Conservation (phyloP, 2,113 vertebrate genomes). For the Lanius collurio region DNA sequence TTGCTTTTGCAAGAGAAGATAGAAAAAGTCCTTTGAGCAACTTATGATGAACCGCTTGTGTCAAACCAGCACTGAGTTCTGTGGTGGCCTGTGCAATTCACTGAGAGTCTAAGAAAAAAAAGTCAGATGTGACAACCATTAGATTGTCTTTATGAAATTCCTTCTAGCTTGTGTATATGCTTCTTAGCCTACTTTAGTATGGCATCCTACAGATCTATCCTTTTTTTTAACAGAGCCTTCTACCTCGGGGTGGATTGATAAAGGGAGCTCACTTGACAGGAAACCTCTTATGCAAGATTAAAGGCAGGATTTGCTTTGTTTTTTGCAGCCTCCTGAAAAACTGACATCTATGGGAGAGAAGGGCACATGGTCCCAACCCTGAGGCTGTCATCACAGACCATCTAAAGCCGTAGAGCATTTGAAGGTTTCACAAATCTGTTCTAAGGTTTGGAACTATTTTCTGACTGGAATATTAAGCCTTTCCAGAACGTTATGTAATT, state of each 20-base stretch:
- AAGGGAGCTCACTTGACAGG: not conserved
- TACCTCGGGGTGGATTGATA: not conserved
- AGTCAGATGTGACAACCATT: not conserved
- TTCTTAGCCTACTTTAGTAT: not conserved
- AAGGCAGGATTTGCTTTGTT: not conserved
- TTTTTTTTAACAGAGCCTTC: not conserved
- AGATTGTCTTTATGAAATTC: not conserved
- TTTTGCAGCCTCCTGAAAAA: not conserved
- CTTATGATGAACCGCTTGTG: not conserved
- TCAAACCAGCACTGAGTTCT: not conserved
- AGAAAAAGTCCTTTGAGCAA: not conserved
- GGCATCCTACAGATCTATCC: not conserved
- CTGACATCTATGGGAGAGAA: not conserved
- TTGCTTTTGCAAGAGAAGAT: not conserved
- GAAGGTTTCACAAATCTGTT: not conserved
- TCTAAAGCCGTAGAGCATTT: not conserved
- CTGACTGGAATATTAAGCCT: not conserved
- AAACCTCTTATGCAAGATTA: not conserved
- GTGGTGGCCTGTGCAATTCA: not conserved
- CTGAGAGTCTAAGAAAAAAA: not conserved
- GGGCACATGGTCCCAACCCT: not conserved
- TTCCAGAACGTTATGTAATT: not conserved
- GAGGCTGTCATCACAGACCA: not conserved
- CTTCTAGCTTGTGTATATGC: not conserved
- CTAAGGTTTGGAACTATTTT: not conserved